Conservation (phyloP, 2,797 vertebrate species). For the Aythya fuligula region DNA sequence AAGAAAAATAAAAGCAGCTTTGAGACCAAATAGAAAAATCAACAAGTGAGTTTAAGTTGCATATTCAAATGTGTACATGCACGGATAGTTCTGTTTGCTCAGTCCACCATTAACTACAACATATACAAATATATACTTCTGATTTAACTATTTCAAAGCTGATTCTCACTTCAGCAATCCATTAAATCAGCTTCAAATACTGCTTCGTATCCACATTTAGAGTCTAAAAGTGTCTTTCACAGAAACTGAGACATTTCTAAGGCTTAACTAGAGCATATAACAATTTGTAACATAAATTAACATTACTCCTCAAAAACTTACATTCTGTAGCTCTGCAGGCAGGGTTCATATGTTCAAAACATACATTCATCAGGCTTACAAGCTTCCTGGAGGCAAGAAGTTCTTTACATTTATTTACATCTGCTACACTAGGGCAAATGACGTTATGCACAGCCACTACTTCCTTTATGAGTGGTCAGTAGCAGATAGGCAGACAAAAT, state of each 20-base stretch:
- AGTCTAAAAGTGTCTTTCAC: not conserved
- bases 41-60: not conserved
- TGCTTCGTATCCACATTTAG: not conserved
- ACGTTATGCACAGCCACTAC: not conserved
- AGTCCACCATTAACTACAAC: not conserved
- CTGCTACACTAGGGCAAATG: not conserved
- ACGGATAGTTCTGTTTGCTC: rapidly evolving
- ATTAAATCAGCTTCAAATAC: not conserved
- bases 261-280: not conserved
- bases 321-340: not conserved
- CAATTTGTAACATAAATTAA: not conserved
- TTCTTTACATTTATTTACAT: not conserved
- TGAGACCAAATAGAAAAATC: not conserved
- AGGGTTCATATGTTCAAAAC: not conserved
- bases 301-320: not conserved
- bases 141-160: not conserved
- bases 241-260: not conserved
- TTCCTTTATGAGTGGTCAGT: not conserved
- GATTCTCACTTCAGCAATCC: not conserved
- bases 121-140: not conserved
- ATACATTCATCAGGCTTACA: not conserved
- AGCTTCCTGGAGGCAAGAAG: not conserved
- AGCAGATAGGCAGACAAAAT: not conserved
- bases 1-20: not conserved
- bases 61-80: rapidly evolving